These are phyloP conservation scores for Pangasius sanitwongsei DNA, from an alignment of 2,797 vertebrate genomes.

Conservation along the genomic window DNA sequence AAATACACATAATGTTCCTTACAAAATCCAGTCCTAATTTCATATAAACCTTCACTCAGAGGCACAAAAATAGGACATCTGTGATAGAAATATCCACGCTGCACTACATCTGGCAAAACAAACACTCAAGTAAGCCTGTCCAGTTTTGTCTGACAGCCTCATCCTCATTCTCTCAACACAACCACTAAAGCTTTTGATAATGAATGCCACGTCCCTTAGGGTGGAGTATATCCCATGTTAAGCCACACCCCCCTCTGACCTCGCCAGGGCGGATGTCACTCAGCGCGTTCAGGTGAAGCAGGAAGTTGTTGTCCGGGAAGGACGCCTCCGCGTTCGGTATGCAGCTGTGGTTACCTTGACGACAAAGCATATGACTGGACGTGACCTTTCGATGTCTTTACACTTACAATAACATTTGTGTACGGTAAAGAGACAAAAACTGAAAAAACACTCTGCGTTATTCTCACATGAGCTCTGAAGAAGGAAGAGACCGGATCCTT, in stretches of 20 bases:
- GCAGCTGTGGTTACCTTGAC: conserved; percentile 96
- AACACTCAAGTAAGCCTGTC: neutral
- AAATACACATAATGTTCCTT: neutral
- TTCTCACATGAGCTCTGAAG: conserved; percentile 98
- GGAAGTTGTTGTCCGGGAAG: conserved; percentile 94
- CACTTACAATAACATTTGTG: neutral
- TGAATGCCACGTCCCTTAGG: neutral
- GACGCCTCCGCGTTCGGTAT: conserved; percentile 93
- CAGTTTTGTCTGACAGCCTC: neutral
- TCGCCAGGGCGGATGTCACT: conserved; percentile 90
- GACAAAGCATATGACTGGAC: conserved; percentile 20
- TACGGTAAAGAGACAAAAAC: neutral
- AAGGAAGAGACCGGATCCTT: conserved; percentile 93
- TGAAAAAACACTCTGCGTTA: neutral
- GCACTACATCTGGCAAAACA: neutral
- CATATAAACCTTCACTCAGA: too few species aligned
- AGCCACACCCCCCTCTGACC: conserved; percentile 76
- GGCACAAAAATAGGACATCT: neutral
- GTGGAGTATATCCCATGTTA: conserved; percentile 47
- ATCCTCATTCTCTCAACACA: neutral
- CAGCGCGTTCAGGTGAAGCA: conserved; percentile 89
- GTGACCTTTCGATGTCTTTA: neutral
- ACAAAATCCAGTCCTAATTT: neutral
- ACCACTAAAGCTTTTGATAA: conserved; percentile 49
- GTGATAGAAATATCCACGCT: neutral